A percentile compares a stretch with the other conserved stretches of the same genome.
Evolutionary conservation across 2,888 invertebrate genomes (phyloP).

Genomic region (Syritta pipiens): DNA sequence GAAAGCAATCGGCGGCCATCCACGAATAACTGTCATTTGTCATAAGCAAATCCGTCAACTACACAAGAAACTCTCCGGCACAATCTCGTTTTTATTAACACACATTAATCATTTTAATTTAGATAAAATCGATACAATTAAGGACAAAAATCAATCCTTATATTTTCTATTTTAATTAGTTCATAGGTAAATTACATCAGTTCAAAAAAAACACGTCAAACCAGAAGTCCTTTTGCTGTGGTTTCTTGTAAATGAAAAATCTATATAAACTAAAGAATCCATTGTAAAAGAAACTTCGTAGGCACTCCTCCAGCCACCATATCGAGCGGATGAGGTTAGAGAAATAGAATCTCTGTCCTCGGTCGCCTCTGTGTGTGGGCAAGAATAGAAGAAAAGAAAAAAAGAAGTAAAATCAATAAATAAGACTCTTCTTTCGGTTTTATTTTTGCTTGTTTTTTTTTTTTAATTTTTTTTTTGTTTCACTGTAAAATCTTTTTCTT

Average conservation of each 20-base stretch:
- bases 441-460: too few relatives aligned
- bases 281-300: constrained; percentile 75
- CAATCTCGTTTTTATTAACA: neutral
- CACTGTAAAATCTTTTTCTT: too few relatives aligned
- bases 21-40: constrained; percentile 15
- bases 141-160: neutral
- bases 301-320: constrained; percentile 10
- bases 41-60: constrained; percentile 4
- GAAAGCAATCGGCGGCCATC: too few relatives aligned
- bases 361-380: neutral
- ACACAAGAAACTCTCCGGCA: constrained; percentile 16
- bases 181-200: neutral
- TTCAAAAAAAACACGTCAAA: too few relatives aligned
- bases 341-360: neutral
- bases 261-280: constrained; percentile 74
- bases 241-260: constrained; percentile 74
- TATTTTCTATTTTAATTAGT: neutral
- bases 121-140: constrained; percentile 28
- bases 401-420: neutral
- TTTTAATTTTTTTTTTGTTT: too few relatives aligned
- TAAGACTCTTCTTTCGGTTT: too few relatives aligned
- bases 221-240: constrained; percentile 76
- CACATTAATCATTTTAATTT: neutral
- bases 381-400: too few relatives aligned
- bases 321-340: neutral